Base-by-base conservation (phyloP, 2,888 invertebrate genomes). In the Herminia tarsipennalis region DNA sequence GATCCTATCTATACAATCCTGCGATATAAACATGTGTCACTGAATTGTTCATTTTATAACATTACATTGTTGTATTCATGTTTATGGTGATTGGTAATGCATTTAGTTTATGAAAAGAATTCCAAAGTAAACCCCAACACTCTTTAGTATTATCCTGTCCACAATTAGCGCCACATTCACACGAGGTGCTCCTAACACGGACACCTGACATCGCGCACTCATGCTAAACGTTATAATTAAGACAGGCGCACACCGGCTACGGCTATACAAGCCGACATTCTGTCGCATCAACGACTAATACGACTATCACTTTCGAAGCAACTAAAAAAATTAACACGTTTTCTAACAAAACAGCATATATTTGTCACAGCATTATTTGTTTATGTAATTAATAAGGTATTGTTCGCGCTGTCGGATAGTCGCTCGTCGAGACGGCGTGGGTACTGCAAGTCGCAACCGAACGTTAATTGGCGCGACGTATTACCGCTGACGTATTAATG, bases 401-500 rank as follows among this genome's bases (percentile, higher is more conserved):
- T 67, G 68, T 63, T 33, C 36, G 42, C 34, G 35, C 18, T 16
- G 35, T 38, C 32, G 22, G 32, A 28, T 14, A 0, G 48, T 29
- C 20, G 45, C 8, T 20, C 6, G 45, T 34, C 37, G 37, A 48
- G 51, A 37, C 54, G 17, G 48, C 53, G 66, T 57, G 62, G 66
- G 55, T 43, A 59, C 47, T 47, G 37, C 53, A 25, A 40, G 43
- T 71, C 64, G 56, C 50, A 45, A 37, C 45, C n/a, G 22, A 20
- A 28, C 56, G 70, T 43, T 70, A 70, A 71, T 66, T 66, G 72
- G 42, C 34, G 22, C 39, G 47, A 37, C 55, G 54, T 55, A 61
- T 71, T 70, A 68, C 61, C 66, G 55, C n/a, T 41, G 27, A 49
- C 40, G 57, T 70, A 65, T 58, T 70, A 68, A 69, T 68, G 69